phyloP scores from a whole-genome alignment of 2,888 invertebrate genomes.

The Pediacus dermestoides region DNA sequence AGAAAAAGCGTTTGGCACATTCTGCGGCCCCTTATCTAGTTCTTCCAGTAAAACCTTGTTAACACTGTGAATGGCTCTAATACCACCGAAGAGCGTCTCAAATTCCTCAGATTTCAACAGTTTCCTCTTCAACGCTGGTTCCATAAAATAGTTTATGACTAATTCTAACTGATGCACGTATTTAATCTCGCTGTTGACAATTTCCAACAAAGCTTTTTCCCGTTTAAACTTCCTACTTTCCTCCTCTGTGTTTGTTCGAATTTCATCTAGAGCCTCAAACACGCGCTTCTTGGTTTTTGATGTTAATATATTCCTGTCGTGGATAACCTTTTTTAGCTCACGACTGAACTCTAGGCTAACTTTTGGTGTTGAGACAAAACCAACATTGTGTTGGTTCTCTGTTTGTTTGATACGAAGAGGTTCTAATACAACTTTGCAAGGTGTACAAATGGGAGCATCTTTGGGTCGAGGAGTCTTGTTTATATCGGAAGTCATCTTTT shows the following conservation, averaged over 20 bases:
- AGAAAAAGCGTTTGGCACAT: constrained; percentile 59
- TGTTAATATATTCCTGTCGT: constrained; percentile 61
- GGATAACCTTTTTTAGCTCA: constrained; percentile 59
- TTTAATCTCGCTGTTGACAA: constrained; percentile 65
- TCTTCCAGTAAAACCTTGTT: constrained; percentile 60
- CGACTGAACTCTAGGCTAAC: constrained; percentile 53
- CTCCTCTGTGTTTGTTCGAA: constrained; percentile 42
- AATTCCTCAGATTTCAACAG: constrained; percentile 53
- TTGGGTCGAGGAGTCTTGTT: too few species aligned
- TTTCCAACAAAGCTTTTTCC: constrained; percentile 62
- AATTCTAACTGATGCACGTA: constrained; percentile 66
- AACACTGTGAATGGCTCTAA: constrained; percentile 61
- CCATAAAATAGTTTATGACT: constrained; percentile 62
- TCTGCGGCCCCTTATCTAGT: constrained; percentile 54
- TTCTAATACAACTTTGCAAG: constrained; percentile 13
- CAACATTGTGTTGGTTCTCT: not conserved
- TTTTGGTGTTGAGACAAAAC: constrained; percentile 53
- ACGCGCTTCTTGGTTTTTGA: constrained; percentile 60
- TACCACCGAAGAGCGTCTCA: constrained; percentile 60
- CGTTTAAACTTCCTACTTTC: constrained; percentile 42
- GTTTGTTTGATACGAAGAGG: constrained; percentile 2
- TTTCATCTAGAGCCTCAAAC: constrained; percentile 56
- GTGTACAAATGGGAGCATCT: too few species aligned
- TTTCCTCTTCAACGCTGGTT: constrained; percentile 54
- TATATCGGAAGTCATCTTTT: too few species aligned